Conservation (phyloP, 2,113 vertebrate species). For the Sciurus niger region DNA sequence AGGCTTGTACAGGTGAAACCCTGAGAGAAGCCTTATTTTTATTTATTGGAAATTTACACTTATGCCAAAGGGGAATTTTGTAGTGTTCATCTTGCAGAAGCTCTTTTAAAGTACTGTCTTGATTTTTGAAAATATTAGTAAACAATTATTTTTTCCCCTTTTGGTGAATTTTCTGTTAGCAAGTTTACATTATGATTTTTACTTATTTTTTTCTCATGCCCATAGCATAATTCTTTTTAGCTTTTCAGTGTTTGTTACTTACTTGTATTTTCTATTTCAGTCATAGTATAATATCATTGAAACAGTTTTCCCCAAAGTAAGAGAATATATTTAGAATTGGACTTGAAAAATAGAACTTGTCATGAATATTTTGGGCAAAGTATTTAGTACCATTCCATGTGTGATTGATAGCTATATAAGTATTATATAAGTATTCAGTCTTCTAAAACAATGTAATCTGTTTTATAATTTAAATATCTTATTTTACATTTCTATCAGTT, state of each 20-base stretch:
- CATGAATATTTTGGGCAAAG: not conserved
- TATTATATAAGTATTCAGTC: constrained; percentile 32
- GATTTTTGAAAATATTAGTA: constrained; percentile 66
- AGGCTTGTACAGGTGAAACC: not conserved
- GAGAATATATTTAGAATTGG: constrained; percentile 35
- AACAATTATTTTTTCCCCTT: not conserved
- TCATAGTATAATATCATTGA: not conserved
- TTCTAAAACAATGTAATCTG: not conserved
- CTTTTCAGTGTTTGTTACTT: not conserved
- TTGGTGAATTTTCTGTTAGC: constrained; percentile 62
- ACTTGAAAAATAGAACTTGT: constrained; percentile 43
- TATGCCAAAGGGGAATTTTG: not conserved
- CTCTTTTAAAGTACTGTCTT: constrained; percentile 14
- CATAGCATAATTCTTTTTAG: not conserved
- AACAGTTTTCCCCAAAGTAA: constrained; percentile 5
- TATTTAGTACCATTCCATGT: constrained; percentile 5
- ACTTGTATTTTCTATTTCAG: not conserved
- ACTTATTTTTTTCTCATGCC: not conserved
- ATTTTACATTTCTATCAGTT: not conserved
- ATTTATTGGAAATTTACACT: constrained; percentile 35
- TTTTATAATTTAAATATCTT: not conserved
- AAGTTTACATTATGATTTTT: constrained; percentile 38
- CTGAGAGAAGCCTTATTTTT: constrained; percentile 43
- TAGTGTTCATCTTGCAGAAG: constrained; percentile 18
- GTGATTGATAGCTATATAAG: not conserved